Conservation (phyloP, 2,888 invertebrate genomes). For the Oscheius sp. region DNA sequence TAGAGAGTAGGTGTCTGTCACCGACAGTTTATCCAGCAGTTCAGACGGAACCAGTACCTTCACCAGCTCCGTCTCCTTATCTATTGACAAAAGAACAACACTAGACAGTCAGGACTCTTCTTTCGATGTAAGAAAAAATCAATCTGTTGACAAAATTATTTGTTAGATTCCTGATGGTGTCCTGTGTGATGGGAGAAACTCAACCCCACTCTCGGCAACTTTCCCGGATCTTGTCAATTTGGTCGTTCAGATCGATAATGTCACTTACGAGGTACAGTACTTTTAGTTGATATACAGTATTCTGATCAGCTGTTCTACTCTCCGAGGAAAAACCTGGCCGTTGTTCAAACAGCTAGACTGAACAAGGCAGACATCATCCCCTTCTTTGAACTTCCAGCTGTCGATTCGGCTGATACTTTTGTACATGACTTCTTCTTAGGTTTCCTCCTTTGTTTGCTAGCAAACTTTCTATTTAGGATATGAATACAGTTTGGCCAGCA, state of each 20-base stretch:
- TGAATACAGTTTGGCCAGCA: conserved; percentile 14
- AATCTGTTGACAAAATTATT: background rate
- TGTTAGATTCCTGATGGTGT: conserved; percentile 14
- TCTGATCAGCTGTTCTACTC: conserved; percentile 2
- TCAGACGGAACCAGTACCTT: conserved; percentile 6
- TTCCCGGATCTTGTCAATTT: conserved; percentile 24
- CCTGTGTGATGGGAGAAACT: conserved; percentile 18
- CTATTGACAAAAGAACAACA: conserved; percentile 3
- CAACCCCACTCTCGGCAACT: background rate
- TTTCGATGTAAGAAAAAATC: background rate
- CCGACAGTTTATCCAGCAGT: background rate
- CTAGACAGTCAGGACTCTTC: background rate
- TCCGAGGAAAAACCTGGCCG: background rate
- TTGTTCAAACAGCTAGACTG: background rate
- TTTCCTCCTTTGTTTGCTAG: background rate
- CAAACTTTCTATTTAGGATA: background rate
- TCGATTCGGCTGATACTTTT: conserved; percentile 3
- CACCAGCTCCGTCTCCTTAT: conserved; percentile 17
- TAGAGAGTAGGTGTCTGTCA: background rate
- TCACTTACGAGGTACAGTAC: background rate
- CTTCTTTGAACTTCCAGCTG: conserved; percentile 17
- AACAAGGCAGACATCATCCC: conserved; percentile 25
- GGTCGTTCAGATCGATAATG: conserved; percentile 14
- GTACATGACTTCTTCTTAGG: conserved; percentile 31
- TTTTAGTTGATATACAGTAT: background rate